Base-by-base conservation (phyloP, 2,113 vertebrate genomes). In the Hiodon alosoides region DNA sequence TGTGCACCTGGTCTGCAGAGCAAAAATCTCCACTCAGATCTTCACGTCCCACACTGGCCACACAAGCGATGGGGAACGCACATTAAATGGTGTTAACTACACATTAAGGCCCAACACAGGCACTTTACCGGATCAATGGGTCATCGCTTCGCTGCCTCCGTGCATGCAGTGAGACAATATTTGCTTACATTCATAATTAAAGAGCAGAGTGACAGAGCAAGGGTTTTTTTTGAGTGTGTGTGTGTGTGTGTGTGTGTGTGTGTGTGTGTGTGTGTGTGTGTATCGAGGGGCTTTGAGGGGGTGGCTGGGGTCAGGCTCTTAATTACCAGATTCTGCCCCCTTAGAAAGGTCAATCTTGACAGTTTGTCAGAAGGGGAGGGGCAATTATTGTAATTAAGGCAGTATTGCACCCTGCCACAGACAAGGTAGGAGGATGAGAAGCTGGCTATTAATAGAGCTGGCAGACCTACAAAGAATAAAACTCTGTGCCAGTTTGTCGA, bases 261-360 rank as follows among this genome's bases (percentile, higher is more conserved):
- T 59, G 9, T 46, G 70, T 8, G 9, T 59, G 13, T 47, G 62
- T 59, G 13, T 48, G 57, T 59, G 53, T 48, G 57, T 9, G 53
- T 31, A n/a, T 4, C 3, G 31, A 16, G 13, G 9, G 31, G 48
- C 5, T 8, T 5, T n/a, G n/a, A n/a, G n/a, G n/a, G n/a, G 3
- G 48, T 55, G 54, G 55, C 68, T 10, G 16, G 53, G 16, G 51
- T 7, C 14, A 59, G 31, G 53, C 57, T 59, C 70, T 71, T 71
- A 71, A 71, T 60, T 71, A 60, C 60, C 11, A 50, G 70, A 71
- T 59, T 58, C 31, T 0, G n/a, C 55, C 31, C 46, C 48, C 14
- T 71, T 58, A 46, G 69, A 70, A 70, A 70, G 69, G 69, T 70
- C 69, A 71, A 46, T 48, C 60, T 60, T 31, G 70, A 71, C 70